Evolutionary conservation across 2,797 vertebrate genomes (phyloP).

Genomic region (Bradypodion pumilum): DNA sequence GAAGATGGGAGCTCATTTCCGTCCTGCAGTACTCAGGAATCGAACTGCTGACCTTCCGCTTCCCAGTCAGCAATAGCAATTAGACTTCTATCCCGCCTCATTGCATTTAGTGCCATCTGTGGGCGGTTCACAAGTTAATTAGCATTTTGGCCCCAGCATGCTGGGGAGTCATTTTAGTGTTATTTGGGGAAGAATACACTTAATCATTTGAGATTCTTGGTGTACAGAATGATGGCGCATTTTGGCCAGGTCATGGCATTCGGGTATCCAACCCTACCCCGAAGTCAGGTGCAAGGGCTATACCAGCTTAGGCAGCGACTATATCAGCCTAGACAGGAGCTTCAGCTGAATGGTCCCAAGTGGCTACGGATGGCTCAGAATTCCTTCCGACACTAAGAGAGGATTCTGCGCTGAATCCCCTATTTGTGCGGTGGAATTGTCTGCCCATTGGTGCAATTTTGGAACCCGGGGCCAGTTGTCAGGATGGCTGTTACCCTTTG

Average conservation of each 20-base stretch:
- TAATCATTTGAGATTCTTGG: too few species aligned
- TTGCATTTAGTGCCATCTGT: too few species aligned
- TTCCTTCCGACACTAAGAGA: not conserved
- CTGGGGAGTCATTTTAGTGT: not conserved
- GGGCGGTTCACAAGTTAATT: too few species aligned
- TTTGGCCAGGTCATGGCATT: not conserved
- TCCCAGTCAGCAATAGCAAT: too few species aligned
- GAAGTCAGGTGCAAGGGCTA: too few species aligned
- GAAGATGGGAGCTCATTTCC: too few species aligned
- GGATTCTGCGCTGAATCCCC: not conserved
- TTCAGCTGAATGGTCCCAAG: not conserved
- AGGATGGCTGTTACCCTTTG: not conserved
- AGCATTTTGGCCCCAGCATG: too few species aligned
- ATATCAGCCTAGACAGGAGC: not conserved
- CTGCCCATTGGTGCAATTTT: not conserved
- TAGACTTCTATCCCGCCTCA: too few species aligned
- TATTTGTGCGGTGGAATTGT: not conserved
- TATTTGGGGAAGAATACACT: too few species aligned
- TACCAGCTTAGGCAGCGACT: not conserved
- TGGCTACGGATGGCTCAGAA: not conserved
- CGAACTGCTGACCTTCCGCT: too few species aligned
- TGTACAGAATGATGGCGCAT: not conserved
- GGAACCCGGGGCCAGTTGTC: not conserved
- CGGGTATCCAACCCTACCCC: too few species aligned
- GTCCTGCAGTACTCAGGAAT: too few species aligned